Evolutionary conservation across 37 sponge, comb jelly and placozoan genomes (phyloP).

Genomic region (Petrosia ficiformis): DNA sequence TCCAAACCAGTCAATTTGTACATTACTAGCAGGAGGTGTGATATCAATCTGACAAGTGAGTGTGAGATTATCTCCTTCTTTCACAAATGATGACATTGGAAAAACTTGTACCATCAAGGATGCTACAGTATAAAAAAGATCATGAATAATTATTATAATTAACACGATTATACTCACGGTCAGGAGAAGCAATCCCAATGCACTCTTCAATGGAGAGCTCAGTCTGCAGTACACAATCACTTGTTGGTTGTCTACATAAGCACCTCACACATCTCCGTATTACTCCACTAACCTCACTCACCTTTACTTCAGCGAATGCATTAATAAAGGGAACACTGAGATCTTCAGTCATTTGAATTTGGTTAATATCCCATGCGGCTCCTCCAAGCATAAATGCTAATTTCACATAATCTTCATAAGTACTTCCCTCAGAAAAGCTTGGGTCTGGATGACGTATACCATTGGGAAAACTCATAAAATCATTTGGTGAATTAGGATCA

Average conservation of each 20-base stretch:
- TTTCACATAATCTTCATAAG: slow-evolving; percentile 68
- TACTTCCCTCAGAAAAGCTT: slow-evolving; percentile 34
- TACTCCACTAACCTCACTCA: slow-evolving; percentile 56
- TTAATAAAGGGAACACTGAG: no score
- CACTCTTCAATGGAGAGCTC: slow-evolving; percentile 7
- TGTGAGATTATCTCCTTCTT: background rate
- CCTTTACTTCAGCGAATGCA: slow-evolving; percentile 53
- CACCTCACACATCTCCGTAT: slow-evolving; percentile 53
- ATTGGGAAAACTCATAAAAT: slow-evolving; percentile 4
- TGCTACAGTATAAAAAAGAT: background rate
- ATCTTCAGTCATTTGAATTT: no score
- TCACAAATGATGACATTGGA: slow-evolving; percentile 1
- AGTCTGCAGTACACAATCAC: slow-evolving; percentile 5
- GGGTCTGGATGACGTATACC: background rate
- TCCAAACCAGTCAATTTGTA: no score
- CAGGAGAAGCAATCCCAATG: slow-evolving; percentile 31
- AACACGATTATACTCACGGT: no score
- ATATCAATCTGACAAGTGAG: no score
- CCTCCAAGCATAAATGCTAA: slow-evolving; percentile 61
- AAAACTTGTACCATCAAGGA: slow-evolving; percentile 7
- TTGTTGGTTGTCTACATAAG: slow-evolving; percentile 14
- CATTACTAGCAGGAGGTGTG: no score
- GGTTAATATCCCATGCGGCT: slow-evolving; percentile 78
- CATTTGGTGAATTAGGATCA: background rate
- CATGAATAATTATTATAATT: background rate